Percentiles rank a stretch among this genome's conserved stretches.
These are phyloP conservation scores for Chironomus tentans DNA, from an alignment of 2,888 invertebrate species.

Conservation along the genomic window DNA sequence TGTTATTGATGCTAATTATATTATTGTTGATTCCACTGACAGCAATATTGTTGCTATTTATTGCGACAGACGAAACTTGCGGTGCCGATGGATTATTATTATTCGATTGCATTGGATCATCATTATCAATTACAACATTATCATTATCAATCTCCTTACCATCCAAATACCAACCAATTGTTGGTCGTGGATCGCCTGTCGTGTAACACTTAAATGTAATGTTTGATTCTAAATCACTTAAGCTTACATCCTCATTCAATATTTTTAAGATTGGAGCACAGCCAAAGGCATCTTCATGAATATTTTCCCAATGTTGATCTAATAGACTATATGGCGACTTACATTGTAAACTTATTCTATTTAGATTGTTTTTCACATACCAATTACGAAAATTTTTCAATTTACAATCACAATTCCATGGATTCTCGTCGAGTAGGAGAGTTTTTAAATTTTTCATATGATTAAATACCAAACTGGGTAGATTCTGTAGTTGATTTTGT, in stretches of 20 bases:
- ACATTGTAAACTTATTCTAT: constrained; percentile 64
- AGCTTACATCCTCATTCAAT: constrained; percentile 48
- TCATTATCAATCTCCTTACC: constrained; percentile 51
- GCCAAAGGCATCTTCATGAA: constrained; percentile 67
- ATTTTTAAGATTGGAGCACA: constrained; percentile 68
- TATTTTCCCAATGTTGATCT: constrained; percentile 66
- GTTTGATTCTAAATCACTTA: constrained; percentile 71
- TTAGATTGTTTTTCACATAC: constrained; percentile 70
- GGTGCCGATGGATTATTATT: constrained; percentile 39
- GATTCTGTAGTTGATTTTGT: constrained; percentile 64
- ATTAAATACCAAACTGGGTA: constrained; percentile 57
- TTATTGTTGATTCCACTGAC: constrained; percentile 32
- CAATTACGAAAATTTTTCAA: constrained; percentile 74
- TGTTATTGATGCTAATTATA: constrained; percentile 32
- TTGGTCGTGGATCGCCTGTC: constrained; percentile 74
- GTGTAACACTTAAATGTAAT: constrained; percentile 74
- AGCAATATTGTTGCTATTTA: neutral
- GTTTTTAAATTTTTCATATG: constrained; percentile 71
- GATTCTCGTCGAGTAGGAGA: constrained; percentile 71
- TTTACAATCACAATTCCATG: constrained; percentile 85
- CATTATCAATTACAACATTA: constrained; percentile 45
- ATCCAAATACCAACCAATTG: constrained; percentile 73
- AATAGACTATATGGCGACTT: constrained; percentile 60
- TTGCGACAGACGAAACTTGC: constrained; percentile 32
- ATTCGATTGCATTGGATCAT: constrained; percentile 30